These are phyloP conservation scores for Helogale parvula DNA, from an alignment of 2,113 vertebrate species.

Conservation along the genomic window DNA sequence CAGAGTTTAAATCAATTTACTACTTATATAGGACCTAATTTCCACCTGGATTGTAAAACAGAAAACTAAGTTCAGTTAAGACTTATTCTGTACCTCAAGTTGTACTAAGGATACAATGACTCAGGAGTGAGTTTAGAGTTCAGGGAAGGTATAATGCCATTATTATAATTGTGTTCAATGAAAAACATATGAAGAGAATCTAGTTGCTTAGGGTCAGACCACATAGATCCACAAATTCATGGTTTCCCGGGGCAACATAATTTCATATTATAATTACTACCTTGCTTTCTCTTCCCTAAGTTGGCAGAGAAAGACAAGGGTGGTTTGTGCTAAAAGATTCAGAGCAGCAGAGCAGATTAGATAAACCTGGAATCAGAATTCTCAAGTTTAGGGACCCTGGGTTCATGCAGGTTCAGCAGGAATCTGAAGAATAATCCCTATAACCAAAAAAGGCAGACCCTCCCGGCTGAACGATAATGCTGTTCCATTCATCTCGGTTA, in stretches of 20 bases:
- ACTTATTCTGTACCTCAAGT: neutral
- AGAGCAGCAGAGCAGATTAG: neutral
- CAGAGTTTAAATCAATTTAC: neutral
- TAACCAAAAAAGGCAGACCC: neutral
- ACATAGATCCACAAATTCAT: neutral
- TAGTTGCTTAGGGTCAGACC: neutral
- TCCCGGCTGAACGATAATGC: neutral
- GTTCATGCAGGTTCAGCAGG: neutral
- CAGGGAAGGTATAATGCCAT: neutral
- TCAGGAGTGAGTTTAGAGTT: neutral
- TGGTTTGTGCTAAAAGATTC: neutral
- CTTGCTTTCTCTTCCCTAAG: neutral
- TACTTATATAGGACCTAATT: neutral
- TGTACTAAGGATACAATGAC: neutral
- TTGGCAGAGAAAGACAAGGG: neutral
- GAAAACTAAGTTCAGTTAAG: conserved; percentile 21
- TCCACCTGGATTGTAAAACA: neutral
- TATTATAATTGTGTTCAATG: neutral
- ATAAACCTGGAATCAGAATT: neutral
- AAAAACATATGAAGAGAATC: neutral
- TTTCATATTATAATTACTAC: neutral
- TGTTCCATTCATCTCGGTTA: neutral
- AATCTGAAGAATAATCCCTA: neutral
- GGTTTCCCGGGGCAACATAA: neutral
- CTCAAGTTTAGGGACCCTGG: neutral